Conservation (phyloP, 2,113 vertebrate species). For the Ifrita kowaldi region DNA sequence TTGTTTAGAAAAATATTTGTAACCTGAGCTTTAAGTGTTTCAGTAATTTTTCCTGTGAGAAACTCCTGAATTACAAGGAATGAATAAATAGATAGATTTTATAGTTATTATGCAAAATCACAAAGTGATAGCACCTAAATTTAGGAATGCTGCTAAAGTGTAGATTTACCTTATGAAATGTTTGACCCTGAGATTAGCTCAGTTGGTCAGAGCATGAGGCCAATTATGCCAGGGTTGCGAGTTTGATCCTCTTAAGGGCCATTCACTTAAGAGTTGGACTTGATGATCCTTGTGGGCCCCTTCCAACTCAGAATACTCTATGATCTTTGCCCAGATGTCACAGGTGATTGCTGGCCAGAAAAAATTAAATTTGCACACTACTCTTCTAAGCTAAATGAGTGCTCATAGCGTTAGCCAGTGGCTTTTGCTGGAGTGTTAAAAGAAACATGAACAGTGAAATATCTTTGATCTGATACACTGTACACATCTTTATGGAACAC, state of each 20-base stretch:
- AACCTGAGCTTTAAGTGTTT: neutral
- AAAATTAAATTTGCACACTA: neutral
- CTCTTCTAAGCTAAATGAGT: neutral
- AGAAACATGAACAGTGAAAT: neutral
- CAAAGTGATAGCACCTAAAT: neutral
- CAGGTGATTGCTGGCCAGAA: neutral
- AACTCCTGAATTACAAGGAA: neutral
- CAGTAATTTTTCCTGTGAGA: neutral
- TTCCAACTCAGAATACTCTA: neutral
- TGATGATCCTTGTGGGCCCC: neutral
- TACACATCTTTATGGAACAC: neutral
- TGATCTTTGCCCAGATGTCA: neutral
- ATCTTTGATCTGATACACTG: neutral
- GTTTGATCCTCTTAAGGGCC: neutral
- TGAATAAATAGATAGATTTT: neutral
- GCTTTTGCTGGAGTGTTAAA: neutral
- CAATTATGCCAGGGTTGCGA: accelerated
- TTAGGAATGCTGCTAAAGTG: neutral
- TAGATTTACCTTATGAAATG: neutral
- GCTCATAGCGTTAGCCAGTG: neutral
- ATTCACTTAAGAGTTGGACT: neutral
- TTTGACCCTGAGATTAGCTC: neutral
- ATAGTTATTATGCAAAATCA: neutral
- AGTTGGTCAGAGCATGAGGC: neutral
- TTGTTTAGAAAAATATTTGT: neutral